Evolutionary conservation across 1,140 invertebrate genomes (phyloP).

Genomic region (Patella vulgata): DNA sequence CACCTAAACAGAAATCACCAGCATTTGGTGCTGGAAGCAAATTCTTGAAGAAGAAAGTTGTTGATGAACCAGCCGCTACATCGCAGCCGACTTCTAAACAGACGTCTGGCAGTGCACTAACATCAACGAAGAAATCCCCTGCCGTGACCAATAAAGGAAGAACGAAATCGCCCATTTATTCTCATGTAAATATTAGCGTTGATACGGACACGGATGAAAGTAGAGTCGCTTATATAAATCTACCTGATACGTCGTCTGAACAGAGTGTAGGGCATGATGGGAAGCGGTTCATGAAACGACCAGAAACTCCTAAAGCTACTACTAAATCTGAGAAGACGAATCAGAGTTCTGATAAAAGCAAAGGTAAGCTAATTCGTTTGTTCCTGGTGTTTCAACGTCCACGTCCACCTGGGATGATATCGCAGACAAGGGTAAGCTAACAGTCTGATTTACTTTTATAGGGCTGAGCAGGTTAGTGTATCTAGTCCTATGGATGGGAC

Average conservation of each 20-base stretch:
- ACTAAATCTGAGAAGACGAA: conserved; percentile 5
- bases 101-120: not conserved
- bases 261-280: conserved; percentile 42
- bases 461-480: not conserved
- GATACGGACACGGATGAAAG: conserved; percentile 44
- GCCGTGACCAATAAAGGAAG: conserved; percentile 30
- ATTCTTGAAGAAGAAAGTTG: conserved; percentile 50
- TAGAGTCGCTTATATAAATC: not conserved
- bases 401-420: conserved; percentile 1
- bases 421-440: not conserved
- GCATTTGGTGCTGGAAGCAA: conserved; percentile 30
- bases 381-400: too few relatives aligned
- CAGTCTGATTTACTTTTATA: not conserved
- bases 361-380: conserved; percentile 6
- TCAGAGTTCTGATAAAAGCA: not conserved
- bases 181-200: conserved; percentile 12
- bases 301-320: conserved; percentile 7
- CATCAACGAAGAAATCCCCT: conserved; percentile 39
- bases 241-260: conserved; percentile 33
- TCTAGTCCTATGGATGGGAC: not conserved
- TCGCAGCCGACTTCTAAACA: conserved; percentile 19
- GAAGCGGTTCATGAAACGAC: conserved; percentile 49
- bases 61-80: conserved; percentile 1
- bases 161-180: conserved; percentile 8
- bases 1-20: conserved; percentile 14